Conservation (phyloP, 2,113 vertebrate species). For the Gulo gulo region DNA sequence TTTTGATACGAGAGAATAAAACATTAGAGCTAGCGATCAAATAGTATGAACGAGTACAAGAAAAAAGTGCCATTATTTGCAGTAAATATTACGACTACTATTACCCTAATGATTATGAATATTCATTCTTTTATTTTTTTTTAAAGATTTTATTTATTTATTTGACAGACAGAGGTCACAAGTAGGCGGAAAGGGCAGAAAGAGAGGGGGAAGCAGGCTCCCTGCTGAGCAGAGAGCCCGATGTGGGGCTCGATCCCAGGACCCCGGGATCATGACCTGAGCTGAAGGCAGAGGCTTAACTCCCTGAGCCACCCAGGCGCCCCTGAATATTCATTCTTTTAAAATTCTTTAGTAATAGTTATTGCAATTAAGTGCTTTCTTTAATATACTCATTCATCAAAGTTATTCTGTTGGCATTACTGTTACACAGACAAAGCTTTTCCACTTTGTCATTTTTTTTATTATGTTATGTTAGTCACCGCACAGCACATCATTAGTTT, state of each 20-base stretch:
- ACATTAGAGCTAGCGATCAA: background rate
- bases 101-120: background rate
- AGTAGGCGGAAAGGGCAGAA: too few relatives aligned
- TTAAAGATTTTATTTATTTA: too few relatives aligned
- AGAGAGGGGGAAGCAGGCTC: too few relatives aligned
- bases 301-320: too few relatives aligned
- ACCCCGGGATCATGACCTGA: too few relatives aligned
- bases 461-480: too few relatives aligned
- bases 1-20: background rate
- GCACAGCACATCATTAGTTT: too few relatives aligned
- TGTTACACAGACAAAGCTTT: background rate
- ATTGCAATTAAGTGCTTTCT: constrained; percentile 20
- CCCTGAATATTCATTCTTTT: background rate
- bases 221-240: too few relatives aligned
- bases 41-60: background rate
- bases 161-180: too few relatives aligned
- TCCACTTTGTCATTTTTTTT: background rate
- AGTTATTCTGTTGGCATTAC: background rate
- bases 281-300: too few relatives aligned
- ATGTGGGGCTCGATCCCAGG: too few relatives aligned
- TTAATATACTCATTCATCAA: background rate
- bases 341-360: background rate
- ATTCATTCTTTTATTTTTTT: background rate
- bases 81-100: background rate
- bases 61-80: background rate